phyloP scores from a whole-genome alignment of 2,113 vertebrate species.

The Ctenodactylus gundi region DNA sequence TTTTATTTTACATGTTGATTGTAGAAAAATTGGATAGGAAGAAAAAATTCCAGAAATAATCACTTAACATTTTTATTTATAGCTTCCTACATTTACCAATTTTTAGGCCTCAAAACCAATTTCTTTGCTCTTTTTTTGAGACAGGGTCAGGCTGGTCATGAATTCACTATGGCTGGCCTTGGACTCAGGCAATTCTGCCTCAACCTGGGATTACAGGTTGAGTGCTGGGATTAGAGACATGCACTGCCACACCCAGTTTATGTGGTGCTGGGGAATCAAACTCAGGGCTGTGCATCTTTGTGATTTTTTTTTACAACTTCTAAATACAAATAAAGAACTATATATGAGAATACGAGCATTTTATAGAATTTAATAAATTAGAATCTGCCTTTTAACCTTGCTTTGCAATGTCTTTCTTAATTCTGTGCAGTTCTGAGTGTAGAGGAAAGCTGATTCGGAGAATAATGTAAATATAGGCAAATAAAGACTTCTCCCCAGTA shows the following conservation, averaged over 20 bases:
- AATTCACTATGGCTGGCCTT: too few relatives aligned
- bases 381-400: neutral
- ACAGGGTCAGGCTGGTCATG: too few relatives aligned
- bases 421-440: neutral
- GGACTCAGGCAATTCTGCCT: too few relatives aligned
- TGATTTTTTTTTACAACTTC: too few relatives aligned
- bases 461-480: neutral
- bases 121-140: too few relatives aligned
- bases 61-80: constrained; percentile 8
- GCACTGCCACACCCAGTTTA: too few relatives aligned
- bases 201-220: too few relatives aligned
- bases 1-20: neutral
- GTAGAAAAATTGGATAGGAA: neutral
- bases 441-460: neutral
- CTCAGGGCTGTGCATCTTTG: too few relatives aligned
- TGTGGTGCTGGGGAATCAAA: too few relatives aligned
- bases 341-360: neutral
- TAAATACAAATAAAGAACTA: neutral
- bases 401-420: neutral
- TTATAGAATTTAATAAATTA: neutral
- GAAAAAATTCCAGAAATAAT: neutral
- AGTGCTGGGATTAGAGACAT: too few relatives aligned
- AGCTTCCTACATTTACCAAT: constrained; percentile 20
- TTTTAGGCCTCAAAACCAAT: too few relatives aligned
- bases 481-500: neutral